Conservation (phyloP, 2,888 invertebrate species). For the Caenorhabditis parvicauda region DNA sequence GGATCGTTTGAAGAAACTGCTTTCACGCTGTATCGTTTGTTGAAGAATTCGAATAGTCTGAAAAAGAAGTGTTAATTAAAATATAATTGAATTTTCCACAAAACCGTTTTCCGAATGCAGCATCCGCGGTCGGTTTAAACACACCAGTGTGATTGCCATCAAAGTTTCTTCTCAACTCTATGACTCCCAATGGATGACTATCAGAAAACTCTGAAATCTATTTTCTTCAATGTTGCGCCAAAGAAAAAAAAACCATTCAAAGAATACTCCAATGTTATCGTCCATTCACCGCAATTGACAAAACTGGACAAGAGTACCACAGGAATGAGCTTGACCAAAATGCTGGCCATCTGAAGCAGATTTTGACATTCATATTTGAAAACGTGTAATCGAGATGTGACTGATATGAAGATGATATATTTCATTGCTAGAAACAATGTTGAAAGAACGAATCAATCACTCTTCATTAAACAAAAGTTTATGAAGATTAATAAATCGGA, state of each 20-base stretch:
- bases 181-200: slow-evolving; percentile 29
- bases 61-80: not conserved
- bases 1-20: slow-evolving; percentile 26
- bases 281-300: slow-evolving; percentile 28
- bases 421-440: no score
- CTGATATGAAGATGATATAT: no score
- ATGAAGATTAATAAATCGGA: no score
- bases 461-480: no score
- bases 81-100: not conserved
- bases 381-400: no score
- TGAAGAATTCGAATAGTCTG: slow-evolving; percentile 14
- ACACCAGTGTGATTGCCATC: slow-evolving; percentile 52
- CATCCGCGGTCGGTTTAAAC: slow-evolving; percentile 24
- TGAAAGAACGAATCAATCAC: no score
- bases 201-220: slow-evolving; percentile 25
- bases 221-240: not conserved
- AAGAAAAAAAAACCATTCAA: slow-evolving; percentile 18
- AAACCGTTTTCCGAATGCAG: slow-evolving; percentile 18
- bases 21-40: slow-evolving; percentile 11
- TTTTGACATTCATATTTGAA: no score
- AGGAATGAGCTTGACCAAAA: no score
- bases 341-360: no score
- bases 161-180: slow-evolving; percentile 28
- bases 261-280: slow-evolving; percentile 30
- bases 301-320: no score